A percentile compares a stretch with the other conserved stretches of the same genome.
Evolutionary conservation across 2,888 invertebrate species (phyloP).

Genomic region (Xestia c-nigrum): DNA sequence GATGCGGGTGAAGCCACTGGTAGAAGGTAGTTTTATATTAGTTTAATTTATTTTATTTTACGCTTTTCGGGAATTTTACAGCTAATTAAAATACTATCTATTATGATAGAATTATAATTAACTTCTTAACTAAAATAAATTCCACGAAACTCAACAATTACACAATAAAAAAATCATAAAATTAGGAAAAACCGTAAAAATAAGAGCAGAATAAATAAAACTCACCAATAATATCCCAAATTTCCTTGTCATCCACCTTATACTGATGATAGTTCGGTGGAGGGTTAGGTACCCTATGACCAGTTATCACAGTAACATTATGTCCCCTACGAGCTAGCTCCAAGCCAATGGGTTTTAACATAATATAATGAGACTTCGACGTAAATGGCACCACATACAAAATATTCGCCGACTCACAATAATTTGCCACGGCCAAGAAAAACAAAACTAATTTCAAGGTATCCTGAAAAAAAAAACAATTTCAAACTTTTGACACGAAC

Average conservation of each 20-base stretch:
- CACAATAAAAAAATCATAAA: background rate
- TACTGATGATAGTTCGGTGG: slow-evolving; percentile 83
- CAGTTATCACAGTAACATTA: slow-evolving; percentile 88
- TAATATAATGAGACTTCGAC: slow-evolving; percentile 86
- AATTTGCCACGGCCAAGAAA: slow-evolving; percentile 48
- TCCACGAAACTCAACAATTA: background rate
- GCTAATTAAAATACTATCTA: no score
- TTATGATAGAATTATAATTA: no score
- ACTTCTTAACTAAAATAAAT: no score
- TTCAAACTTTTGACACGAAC: background rate
- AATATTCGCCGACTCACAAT: slow-evolving; percentile 81
- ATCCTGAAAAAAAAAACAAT: slow-evolving; percentile 56
- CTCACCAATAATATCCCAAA: slow-evolving; percentile 84
- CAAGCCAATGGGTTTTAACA: slow-evolving; percentile 84
- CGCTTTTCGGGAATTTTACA: no score
- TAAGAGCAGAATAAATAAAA: background rate
- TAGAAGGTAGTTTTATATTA: no score
- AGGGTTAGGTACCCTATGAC: slow-evolving; percentile 76
- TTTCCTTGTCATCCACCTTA: slow-evolving; percentile 78
- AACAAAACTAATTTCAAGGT: slow-evolving; percentile 49
- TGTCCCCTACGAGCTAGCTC: slow-evolving; percentile 89
- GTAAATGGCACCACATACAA: slow-evolving; percentile 86
- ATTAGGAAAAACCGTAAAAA: background rate
- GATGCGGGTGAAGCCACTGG: no score
- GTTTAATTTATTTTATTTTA: no score